These are phyloP conservation scores for human DNA, from an alignment of 2,113 vertebrate genomes.

Conservation along the genomic window DNA sequence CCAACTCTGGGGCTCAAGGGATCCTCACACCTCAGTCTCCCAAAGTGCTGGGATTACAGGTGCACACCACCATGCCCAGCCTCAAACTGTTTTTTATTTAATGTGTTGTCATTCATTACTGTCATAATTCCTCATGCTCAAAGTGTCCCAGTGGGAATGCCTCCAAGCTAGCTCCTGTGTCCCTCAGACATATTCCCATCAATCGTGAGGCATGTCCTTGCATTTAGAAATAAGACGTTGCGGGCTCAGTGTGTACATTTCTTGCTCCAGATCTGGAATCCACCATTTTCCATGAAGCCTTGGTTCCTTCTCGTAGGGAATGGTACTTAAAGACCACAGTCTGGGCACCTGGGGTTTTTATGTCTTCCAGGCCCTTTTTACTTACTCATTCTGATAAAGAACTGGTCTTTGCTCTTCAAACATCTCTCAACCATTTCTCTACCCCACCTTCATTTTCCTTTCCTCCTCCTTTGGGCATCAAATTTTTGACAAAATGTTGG, in stretches of 20 bases:
- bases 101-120: neutral
- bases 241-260: neutral
- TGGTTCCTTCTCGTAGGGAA: neutral
- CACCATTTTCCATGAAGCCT: neutral
- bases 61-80: too few relatives aligned
- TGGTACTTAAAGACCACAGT: neutral
- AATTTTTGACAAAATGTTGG: neutral
- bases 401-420: neutral
- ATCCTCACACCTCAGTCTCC: too few relatives aligned
- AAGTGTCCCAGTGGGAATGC: neutral
- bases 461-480: neutral
- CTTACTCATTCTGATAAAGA: neutral
- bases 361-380: neutral
- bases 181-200: neutral
- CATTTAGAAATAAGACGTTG: neutral
- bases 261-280: neutral
- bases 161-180: neutral
- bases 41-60: too few relatives aligned
- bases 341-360: neutral
- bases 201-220: neutral
- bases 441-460: neutral
- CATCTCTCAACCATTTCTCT: neutral
- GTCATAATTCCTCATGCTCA: neutral
- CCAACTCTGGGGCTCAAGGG: too few relatives aligned
- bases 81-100: neutral